Conservation (phyloP, 1,140 invertebrate species). For the Vanessa tameamea region DNA sequence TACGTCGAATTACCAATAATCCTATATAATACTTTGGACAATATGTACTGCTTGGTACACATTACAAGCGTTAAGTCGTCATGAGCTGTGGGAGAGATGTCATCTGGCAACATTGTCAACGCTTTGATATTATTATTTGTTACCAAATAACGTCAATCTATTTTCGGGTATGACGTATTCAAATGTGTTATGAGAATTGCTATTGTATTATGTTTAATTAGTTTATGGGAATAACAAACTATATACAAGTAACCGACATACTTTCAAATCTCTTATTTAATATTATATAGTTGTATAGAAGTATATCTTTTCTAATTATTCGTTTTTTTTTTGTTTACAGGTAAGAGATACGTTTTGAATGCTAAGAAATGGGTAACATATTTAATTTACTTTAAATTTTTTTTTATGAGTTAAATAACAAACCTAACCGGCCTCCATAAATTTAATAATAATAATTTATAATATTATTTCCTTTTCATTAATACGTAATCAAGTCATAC, state of each 20-base stretch:
- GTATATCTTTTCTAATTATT: constrained; percentile 1
- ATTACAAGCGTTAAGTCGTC: background rate
- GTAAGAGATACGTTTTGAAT: constrained; percentile 23
- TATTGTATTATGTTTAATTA: background rate
- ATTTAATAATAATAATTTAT: too few relatives aligned
- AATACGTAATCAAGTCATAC: too few relatives aligned
- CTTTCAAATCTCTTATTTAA: too few relatives aligned
- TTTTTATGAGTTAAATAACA: too few relatives aligned
- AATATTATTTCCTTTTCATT: too few relatives aligned
- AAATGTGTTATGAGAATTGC: background rate
- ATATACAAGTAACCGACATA: too few relatives aligned
- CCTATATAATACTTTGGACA: background rate
- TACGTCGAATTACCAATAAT: too few relatives aligned
- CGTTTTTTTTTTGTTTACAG: constrained; percentile 38
- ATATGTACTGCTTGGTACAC: background rate
- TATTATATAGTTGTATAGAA: too few relatives aligned
- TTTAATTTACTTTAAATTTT: too few relatives aligned
- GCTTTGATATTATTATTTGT: constrained; percentile 40
- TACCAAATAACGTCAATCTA: constrained; percentile 39
- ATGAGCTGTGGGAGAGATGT: constrained; percentile 48
- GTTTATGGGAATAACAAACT: too few relatives aligned
- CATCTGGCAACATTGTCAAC: constrained; percentile 45
- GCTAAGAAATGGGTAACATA: background rate
- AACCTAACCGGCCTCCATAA: too few relatives aligned
- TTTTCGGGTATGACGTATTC: constrained; percentile 36